Base-by-base conservation (phyloP, 2,888 invertebrate species). In the Lasioglossum villosulum region DNA sequence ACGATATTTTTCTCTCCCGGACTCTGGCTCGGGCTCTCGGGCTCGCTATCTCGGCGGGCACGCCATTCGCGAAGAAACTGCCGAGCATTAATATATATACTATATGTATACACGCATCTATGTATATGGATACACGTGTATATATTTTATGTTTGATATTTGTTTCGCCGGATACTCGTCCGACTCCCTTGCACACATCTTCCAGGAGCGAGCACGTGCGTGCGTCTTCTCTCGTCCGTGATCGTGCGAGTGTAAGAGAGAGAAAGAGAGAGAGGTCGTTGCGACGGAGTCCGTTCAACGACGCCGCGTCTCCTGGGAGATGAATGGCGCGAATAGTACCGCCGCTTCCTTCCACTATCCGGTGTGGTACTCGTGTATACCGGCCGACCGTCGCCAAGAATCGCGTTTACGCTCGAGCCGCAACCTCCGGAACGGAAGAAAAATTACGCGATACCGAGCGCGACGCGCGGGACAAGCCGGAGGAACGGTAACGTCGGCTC, bases 41-140 rank as follows among this genome's bases (percentile, higher is more conserved):
- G 83, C 87, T 84, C 85, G 88, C 90, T 87, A 85, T 89, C 89
- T 90, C 90, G 87, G 77, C 86, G 89, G 59, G 75, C 79, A 75
- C 88, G 78, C 88, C 89, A 90, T 89, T 91, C 91, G 88, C 87
- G 90, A 92, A 93, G 91, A 91, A 93, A 91, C 91, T 89, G 89
- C 90, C 92, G 88, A 90, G 91, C 93, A 91, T 92, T 93, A 90
- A 93, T 92, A 42, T 27, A 71, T 42, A 45, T 45, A 72, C 34
- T 45, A 30, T 45, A 42, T 45, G 34, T 66, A 30, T 63, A 19
- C 27, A 34, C 34, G 34, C 27, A 34, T 66, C 19, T 19, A 8
- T 19, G 19, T 63, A 63, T 16, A 63, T 16, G 30, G 63, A 63
- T 34, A 66, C 27, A 19, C 30, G 34, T 66, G 34, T 68, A 68